Conservation (phyloP, 2,113 vertebrate species). For the Chloroceryle aenea region DNA sequence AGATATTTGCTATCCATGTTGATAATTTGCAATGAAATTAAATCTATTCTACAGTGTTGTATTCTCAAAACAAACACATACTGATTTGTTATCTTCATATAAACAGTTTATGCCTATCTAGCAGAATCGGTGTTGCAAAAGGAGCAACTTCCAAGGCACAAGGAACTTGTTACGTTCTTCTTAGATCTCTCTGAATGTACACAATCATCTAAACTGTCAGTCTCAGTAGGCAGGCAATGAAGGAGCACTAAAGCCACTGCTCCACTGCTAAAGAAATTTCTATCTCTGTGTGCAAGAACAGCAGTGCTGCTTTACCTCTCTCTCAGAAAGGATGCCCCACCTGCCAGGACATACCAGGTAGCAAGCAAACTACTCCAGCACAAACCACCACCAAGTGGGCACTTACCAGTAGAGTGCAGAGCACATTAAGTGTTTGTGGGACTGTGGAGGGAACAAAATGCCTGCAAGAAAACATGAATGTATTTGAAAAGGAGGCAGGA, state of each 20-base stretch:
- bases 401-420: background rate
- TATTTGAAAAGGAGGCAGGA: background rate
- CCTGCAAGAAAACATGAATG: background rate
- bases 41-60: background rate
- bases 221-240: background rate
- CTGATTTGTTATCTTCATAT: background rate
- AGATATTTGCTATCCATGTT: slow-evolving; percentile 4
- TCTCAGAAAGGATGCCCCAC: background rate
- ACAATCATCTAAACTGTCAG: background rate
- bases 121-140: background rate
- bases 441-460: background rate
- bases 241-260: background rate
- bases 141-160: background rate
- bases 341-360: background rate
- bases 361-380: background rate
- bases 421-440: rapidly evolving
- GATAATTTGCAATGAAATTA: slow-evolving; percentile 17
- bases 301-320: background rate
- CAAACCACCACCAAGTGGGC: background rate
- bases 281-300: background rate
- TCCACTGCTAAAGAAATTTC: background rate
- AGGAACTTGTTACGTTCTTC: background rate
- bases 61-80: background rate
- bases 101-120: background rate
- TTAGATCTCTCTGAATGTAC: background rate